Evolutionary conservation across 2,888 invertebrate species (phyloP), one percentile per base, ranked within the genome.

Genomic region (Ceratothoa steindachneri): DNA sequence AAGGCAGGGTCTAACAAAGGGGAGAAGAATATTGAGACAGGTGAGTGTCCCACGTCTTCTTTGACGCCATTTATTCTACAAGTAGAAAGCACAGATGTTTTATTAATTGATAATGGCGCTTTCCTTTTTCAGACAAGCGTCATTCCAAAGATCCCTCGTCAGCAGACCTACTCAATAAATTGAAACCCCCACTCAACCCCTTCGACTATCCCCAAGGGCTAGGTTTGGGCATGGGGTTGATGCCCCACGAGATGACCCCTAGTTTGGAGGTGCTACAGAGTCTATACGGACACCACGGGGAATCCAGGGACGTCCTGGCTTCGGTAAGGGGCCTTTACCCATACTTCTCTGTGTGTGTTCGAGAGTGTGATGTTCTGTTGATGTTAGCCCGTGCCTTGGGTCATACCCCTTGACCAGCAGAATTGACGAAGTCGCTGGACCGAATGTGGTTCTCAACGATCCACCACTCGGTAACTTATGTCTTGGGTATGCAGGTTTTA

Each of bases 1-100:
- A 93, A 93, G 84, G 91, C 82, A 15, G 77, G 70, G 19, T 64
- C 64, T 4, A 64, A 30, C 12, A 64, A 55, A 15, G 60, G 24
- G 5, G 70, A 55, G 1, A 55, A 70, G 24, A 60, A 64, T 30
- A 41, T 55, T 60, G 30, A 12, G 67, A 5, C 41, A 41, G 41
- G 41, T 41, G 15, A n/a, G n/a, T n/a, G n/a, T n/a, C n/a, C n/a
- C n/a, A n/a, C n/a, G n/a, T n/a, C n/a, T n/a, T n/a, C n/a, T n/a
- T n/a, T n/a, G n/a, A n/a, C n/a, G n/a, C n/a, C n/a, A n/a, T n/a
- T n/a, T n/a, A n/a, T n/a, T n/a, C n/a, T n/a, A n/a, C n/a, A n/a
- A n/a, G n/a, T n/a, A n/a, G n/a, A n/a, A n/a, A n/a, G n/a, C n/a
- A n/a, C n/a, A n/a, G n/a, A n/a, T n/a, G n/a, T n/a, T n/a, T n/a